These are phyloP conservation scores for Acrocephalus scirpaceus DNA, from an alignment of 2,797 vertebrate species.

Conservation along the genomic window DNA sequence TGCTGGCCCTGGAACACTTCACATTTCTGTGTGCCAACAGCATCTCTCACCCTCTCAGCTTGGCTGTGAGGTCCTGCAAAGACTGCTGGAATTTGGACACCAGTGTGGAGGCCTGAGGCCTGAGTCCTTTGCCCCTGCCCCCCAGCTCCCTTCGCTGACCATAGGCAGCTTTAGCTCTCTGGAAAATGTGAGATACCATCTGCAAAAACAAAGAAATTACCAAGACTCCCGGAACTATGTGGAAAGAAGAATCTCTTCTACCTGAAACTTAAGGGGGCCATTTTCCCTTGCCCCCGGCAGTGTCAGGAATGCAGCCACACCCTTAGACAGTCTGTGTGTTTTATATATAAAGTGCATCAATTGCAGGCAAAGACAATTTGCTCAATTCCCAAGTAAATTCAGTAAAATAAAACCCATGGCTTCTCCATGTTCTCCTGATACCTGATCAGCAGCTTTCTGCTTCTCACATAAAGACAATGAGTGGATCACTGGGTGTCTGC, in stretches of 20 bases:
- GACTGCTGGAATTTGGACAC: slow-evolving; percentile 86
- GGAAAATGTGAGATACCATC: slow-evolving; percentile 87
- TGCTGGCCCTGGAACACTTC: not conserved
- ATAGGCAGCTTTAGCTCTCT: slow-evolving; percentile 76
- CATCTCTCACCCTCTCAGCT: slow-evolving; percentile 82
- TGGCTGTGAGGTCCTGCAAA: slow-evolving; percentile 84
- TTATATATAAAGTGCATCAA: not conserved
- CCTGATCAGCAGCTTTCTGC: not conserved
- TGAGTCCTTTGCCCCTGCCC: slow-evolving; percentile 71
- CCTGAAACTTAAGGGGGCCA: not conserved
- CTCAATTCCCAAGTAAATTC: not conserved
- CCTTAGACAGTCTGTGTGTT: not conserved
- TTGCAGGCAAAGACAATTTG: accelerated
- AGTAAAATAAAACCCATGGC: not conserved
- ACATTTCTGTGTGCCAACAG: not conserved
- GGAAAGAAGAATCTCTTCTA: not conserved
- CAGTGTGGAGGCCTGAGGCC: slow-evolving; percentile 77
- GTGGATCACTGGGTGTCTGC: not conserved
- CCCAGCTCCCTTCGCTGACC: slow-evolving; percentile 74
- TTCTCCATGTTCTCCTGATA: not conserved
- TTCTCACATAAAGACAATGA: not conserved
- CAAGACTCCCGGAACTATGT: not conserved
- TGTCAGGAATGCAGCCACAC: not conserved
- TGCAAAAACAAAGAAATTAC: slow-evolving; percentile 35
- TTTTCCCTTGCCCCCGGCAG: not conserved